phyloP scores from a whole-genome alignment of 2,888 invertebrate genomes.

The Drosophila algonquin region DNA sequence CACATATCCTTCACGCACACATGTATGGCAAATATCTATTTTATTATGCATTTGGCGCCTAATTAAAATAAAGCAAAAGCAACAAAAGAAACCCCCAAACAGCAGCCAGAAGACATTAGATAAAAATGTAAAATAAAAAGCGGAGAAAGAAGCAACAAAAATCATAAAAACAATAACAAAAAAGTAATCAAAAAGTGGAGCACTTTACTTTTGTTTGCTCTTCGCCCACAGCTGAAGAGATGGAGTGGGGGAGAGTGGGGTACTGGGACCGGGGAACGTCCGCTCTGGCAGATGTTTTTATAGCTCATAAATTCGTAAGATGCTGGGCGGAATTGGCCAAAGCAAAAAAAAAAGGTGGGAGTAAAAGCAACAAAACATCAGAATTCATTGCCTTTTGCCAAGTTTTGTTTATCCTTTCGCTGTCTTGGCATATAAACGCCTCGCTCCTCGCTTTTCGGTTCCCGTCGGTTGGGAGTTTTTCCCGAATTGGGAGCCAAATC shows the following conservation, averaged over 20 bases:
- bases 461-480: background rate
- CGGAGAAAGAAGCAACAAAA: slow-evolving; percentile 36
- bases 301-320: slow-evolving; percentile 78
- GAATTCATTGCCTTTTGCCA: slow-evolving; percentile 68
- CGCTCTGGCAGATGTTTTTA: slow-evolving; percentile 66
- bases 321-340: slow-evolving; percentile 63
- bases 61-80: slow-evolving; percentile 33
- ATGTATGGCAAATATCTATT: slow-evolving; percentile 26
- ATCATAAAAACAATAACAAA: slow-evolving; percentile 72
- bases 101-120: slow-evolving; percentile 61
- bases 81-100: slow-evolving; percentile 42
- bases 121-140: slow-evolving; percentile 55
- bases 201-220: slow-evolving; percentile 49
- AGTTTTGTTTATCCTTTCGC: slow-evolving; percentile 64
- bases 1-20: background rate
- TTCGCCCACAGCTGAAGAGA: slow-evolving; percentile 6
- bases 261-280: slow-evolving; percentile 24
- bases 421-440: slow-evolving; percentile 59
- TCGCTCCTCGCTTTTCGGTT: background rate
- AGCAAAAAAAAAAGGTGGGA: slow-evolving; percentile 1
- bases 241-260: background rate
- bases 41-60: slow-evolving; percentile 47
- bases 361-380: slow-evolving; percentile 56
- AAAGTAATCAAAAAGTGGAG: slow-evolving; percentile 72
- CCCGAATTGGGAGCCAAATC: slow-evolving; percentile 50